phyloP scores from a whole-genome alignment of 2,888 invertebrate species.

The Drosophila ustulata region DNA sequence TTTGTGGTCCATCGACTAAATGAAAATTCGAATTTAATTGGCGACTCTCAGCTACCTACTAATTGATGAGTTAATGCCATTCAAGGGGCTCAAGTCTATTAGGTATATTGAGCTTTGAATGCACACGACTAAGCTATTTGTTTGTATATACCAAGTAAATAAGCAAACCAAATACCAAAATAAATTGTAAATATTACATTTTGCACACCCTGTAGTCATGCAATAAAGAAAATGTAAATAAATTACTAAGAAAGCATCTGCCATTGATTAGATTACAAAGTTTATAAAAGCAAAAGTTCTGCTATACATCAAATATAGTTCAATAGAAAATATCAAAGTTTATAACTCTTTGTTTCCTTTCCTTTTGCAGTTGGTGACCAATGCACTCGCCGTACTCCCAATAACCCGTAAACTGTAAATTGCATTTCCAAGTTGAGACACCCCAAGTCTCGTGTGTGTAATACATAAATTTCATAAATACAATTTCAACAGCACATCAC shows the following conservation, averaged over 20 bases:
- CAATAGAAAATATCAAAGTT: conserved; percentile 9
- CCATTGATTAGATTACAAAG: conserved; percentile 3
- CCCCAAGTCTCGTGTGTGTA: conserved; percentile 60
- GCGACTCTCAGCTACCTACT: conserved; percentile 49
- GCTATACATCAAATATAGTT: background rate
- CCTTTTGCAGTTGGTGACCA: conserved; percentile 8
- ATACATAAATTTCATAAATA: conserved; percentile 70
- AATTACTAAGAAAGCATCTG: background rate
- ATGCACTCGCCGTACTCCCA: conserved; percentile 1
- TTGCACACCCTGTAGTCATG: background rate
- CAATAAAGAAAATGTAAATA: background rate
- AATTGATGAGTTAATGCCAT: conserved; percentile 58
- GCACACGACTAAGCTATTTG: conserved; percentile 15
- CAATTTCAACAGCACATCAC: conserved; percentile 67
- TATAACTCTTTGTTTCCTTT: background rate
- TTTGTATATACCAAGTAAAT: background rate
- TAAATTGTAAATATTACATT: background rate
- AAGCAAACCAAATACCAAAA: conserved; percentile 2
- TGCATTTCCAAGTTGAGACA: conserved; percentile 45
- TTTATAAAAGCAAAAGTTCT: conserved; percentile 7
- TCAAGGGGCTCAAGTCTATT: conserved; percentile 6
- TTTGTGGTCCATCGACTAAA: conserved; percentile 39
- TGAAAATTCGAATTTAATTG: conserved; percentile 69
- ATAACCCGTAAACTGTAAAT: conserved; percentile 53
- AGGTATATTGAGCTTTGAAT: background rate